Base-by-base conservation (phyloP, 2,113 vertebrate genomes). In the Alethe diademata region DNA sequence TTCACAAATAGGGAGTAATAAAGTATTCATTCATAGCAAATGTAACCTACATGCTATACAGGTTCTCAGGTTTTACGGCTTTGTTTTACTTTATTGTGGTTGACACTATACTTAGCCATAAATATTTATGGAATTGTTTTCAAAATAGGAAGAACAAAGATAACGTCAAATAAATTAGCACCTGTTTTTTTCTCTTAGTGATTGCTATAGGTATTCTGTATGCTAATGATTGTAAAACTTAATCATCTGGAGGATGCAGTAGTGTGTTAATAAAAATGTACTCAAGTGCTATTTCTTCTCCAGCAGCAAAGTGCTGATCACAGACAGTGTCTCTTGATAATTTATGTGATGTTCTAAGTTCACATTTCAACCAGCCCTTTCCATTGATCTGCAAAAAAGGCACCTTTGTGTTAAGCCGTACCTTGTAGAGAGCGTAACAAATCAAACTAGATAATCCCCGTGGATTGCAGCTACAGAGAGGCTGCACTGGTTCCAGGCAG, bases 41-140 rank as follows among this genome's bases (percentile, higher is more conserved):
- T 78, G 17, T 64, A 93, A n/a, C 35, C 29, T 94, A 17, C 33
- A 23, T 20, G 35, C 28, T 62, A 6, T 72, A 29, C 51, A 62
- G 35, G 24, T 83, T 92, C 81, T 73, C 62, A 58, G 50, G 33
- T 67, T 83, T 95, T 88, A 70, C 56, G 62, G 71, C 75, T 88
- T 71, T 82, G 53, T 90, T 89, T 82, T 82, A 50, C 75, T 93
- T 93, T 65, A 72, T 88, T 88, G 85, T 90, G 88, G 67, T 76
- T 88, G 88, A 58, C 35, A 42, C n/a, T 73, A 33, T 73, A 70
- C 29, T 79, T 73, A 26, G 18, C 72, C 81, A 88, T 88, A 95
- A 96, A 92, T 96, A 93, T 96, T 80, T 93, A 92, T 82, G 38
- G 60, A 38, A 69, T 66, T 92, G 82, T 94, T 92, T 93, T 92